phyloP scores from a whole-genome alignment of 2,797 vertebrate species.

The Aldrovandia affinis region DNA sequence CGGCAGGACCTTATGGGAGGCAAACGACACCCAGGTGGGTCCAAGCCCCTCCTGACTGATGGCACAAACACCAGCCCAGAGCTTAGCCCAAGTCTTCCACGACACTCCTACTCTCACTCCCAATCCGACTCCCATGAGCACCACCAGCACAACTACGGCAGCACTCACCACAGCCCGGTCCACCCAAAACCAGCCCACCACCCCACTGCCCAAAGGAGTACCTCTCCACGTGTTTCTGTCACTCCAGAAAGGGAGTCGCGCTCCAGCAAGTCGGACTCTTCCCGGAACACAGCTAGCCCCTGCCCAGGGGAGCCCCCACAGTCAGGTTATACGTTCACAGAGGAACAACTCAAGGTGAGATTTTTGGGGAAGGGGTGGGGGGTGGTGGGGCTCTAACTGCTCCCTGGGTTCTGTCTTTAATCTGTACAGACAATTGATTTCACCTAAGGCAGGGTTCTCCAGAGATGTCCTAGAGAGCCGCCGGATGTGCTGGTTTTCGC shows the following conservation, averaged over 20 bases:
- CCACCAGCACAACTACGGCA: conserved; percentile 25
- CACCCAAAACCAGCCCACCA: conserved; percentile 28
- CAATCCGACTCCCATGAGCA: conserved; percentile 27
- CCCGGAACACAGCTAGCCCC: conserved; percentile 48
- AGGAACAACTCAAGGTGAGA: conserved; percentile 34
- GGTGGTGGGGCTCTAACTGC: neutral
- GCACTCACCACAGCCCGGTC: conserved; percentile 39
- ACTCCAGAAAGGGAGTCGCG: conserved; percentile 43
- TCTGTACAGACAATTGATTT: neutral
- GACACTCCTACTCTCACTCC: conserved; percentile 30
- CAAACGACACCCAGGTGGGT: neutral
- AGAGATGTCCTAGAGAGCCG: no score
- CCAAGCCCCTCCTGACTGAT: conserved; percentile 43
- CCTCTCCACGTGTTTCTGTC: conserved; percentile 27
- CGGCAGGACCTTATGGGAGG: neutral
- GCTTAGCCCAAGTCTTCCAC: conserved; percentile 20
- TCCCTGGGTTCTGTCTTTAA: neutral
- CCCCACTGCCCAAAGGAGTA: conserved; percentile 32
- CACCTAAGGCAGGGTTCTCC: neutral
- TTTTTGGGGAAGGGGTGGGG: neutral
- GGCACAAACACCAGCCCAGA: conserved; percentile 44
- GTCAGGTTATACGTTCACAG: conserved; percentile 57
- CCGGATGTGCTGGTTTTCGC: no score
- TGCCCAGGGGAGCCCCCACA: conserved; percentile 62
- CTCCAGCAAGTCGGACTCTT: conserved; percentile 51